Evolutionary conservation across 2,888 invertebrate genomes (phyloP).

Genomic region (Drosophila prolongata): DNA sequence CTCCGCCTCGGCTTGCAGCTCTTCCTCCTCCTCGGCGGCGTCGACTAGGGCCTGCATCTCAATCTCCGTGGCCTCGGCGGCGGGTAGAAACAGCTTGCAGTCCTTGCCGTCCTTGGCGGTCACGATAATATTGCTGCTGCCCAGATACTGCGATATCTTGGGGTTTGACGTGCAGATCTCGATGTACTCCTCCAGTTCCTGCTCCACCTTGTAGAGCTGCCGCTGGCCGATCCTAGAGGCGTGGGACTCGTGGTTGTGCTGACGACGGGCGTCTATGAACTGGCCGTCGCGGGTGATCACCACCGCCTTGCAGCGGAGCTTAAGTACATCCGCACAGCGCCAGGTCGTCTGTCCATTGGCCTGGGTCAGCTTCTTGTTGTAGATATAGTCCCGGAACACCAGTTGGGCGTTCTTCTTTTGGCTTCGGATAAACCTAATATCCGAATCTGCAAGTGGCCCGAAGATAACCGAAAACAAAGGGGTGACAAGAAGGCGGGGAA

Average conservation of each 20-base stretch:
- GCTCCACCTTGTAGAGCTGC: constrained; percentile 82
- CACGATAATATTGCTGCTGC: constrained; percentile 78
- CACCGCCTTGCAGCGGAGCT: constrained; percentile 84
- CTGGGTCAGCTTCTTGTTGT: constrained; percentile 85
- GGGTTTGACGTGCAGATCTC: constrained; percentile 82
- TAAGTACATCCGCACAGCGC: constrained; percentile 84
- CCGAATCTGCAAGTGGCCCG: constrained; percentile 44
- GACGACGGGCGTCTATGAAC: constrained; percentile 80
- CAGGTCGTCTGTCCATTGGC: constrained; percentile 85
- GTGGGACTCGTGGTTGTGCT: constrained; percentile 83
- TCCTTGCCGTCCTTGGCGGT: constrained; percentile 81
- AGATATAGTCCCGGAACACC: constrained; percentile 84
- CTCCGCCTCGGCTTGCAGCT: constrained; percentile 26
- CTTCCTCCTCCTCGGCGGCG: constrained; percentile 40
- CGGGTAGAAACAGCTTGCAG: constrained; percentile 82
- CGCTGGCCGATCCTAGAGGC: constrained; percentile 81
- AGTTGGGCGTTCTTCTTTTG: constrained; percentile 85
- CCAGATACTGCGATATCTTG: constrained; percentile 80
- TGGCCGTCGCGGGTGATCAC: constrained; percentile 83
- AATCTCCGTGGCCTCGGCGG: constrained; percentile 70
- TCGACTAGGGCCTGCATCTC: constrained; percentile 70
- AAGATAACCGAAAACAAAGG: constrained; percentile 20
- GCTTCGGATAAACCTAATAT: constrained; percentile 84
- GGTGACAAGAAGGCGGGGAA: constrained; percentile 43
- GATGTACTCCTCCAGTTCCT: constrained; percentile 83